Evolutionary conservation across 2,888 invertebrate species (phyloP).

Genomic region (Drosophila vallismaia): DNA sequence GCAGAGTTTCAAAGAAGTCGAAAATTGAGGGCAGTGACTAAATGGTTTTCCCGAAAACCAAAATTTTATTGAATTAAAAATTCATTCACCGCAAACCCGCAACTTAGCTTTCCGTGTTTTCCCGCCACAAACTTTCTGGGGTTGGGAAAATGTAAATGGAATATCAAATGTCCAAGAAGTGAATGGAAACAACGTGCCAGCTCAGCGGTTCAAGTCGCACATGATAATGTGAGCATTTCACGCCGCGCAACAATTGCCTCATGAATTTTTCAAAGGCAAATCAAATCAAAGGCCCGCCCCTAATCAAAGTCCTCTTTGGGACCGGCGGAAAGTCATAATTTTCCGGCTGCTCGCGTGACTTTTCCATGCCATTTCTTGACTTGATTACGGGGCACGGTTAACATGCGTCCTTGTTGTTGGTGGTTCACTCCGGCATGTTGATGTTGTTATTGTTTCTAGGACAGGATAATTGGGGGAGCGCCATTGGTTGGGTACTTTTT

Average conservation of each 20-base stretch:
- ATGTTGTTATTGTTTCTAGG: slow-evolving; percentile 15
- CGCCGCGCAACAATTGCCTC: slow-evolving; percentile 52
- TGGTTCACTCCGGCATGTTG: neutral
- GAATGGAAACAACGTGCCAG: slow-evolving; percentile 26
- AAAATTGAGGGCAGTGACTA: slow-evolving; percentile 19
- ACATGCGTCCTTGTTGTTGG: slow-evolving; percentile 48
- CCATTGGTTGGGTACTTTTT: neutral
- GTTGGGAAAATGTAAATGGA: slow-evolving; percentile 29
- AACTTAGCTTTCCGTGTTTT: slow-evolving; percentile 4
- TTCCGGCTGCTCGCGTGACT: slow-evolving; percentile 71
- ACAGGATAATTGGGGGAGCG: slow-evolving; percentile 26
- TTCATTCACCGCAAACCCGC: slow-evolving; percentile 7
- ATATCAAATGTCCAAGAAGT: slow-evolving; percentile 42
- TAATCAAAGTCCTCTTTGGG: slow-evolving; percentile 38
- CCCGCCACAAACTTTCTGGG: slow-evolving; percentile 4
- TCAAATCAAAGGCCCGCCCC: slow-evolving; percentile 47
- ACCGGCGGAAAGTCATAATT: slow-evolving; percentile 58
- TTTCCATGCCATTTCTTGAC: slow-evolving; percentile 67
- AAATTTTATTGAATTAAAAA: slow-evolving; percentile 29
- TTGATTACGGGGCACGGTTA: slow-evolving; percentile 48
- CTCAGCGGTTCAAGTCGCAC: slow-evolving; percentile 35
- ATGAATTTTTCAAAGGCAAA: slow-evolving; percentile 74
- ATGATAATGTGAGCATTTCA: slow-evolving; percentile 52
- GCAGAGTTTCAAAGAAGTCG: neutral
- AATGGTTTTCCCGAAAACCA: slow-evolving; percentile 21